Conservation (phyloP, 2,797 vertebrate genomes). For the Poecile montanus region DNA sequence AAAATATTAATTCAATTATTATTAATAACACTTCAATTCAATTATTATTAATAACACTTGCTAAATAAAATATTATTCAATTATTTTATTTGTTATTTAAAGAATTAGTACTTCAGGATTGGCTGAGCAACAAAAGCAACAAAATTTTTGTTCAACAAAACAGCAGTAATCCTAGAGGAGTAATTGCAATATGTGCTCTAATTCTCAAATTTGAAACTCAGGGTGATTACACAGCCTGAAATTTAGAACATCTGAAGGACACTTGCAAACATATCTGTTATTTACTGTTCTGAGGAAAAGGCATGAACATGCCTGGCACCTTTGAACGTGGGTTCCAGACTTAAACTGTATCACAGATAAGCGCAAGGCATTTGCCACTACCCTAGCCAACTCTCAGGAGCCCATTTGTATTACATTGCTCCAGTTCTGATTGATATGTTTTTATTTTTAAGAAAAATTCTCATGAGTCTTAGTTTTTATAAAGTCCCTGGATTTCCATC, state of each 20-base stretch:
- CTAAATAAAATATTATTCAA: conserved; percentile 36
- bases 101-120: conserved; percentile 3
- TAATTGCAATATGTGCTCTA: background rate
- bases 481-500: background rate
- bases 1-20: conserved; percentile 30
- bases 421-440: background rate
- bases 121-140: background rate
- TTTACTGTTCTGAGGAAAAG: background rate
- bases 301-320: background rate
- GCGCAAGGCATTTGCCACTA: background rate
- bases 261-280: background rate
- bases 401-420: background rate
- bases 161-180: background rate
- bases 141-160: background rate
- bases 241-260: conserved; percentile 1
- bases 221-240: background rate
- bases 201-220: background rate
- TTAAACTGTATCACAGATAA: background rate
- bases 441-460: conserved; percentile 1
- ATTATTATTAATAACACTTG: too few relatives aligned
- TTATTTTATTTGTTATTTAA: conserved; percentile 40
- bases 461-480: background rate
- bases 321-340: background rate
- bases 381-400: background rate
- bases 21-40: too few relatives aligned